Evolutionary conservation across 2,113 vertebrate species (phyloP), one percentile per base, ranked within the genome.

Genomic region (Mionectes macconnelli): DNA sequence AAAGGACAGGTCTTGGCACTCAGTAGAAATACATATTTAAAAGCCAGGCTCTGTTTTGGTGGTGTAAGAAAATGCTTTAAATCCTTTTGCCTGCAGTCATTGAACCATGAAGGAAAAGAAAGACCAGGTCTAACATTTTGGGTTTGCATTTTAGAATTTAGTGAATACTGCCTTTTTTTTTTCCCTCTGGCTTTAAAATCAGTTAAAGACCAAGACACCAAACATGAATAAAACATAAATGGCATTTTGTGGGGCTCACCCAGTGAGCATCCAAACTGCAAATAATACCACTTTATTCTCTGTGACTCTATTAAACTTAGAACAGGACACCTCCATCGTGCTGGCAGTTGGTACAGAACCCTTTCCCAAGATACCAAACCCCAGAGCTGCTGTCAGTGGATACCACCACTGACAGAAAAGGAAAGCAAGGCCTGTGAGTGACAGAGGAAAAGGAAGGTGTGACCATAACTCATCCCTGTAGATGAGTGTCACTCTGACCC

Each of bases 401-500:
- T 50, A 21, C 33, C 76, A 60, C 18, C n/a, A n/a, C n/a, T n/a
- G n/a, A n/a, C n/a, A n/a, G n/a, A n/a, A n/a, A n/a, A n/a, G n/a
- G 16, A 42, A 66, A 87, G 67, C 35, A 63, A 63, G 25, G 64
- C 57, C 45, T 2, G 6, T 6, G 50, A 63, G 49, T 75, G 80
- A 25, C 84, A 72, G 64, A 87, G 33, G n/a, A 76, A 56, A 75
- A 60, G 1, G 25, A 79, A 96, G 82, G 74, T 87, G 57, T 79
- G 73, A 67, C 56, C 87, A 28, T 42, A 74, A 75, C 70, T 84
- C 79, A 5, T 73, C 13, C 12, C 64, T 25, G 30, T 9, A 72
- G 64, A 55, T 47, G 62, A 12, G 44, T 94, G 95, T 94, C 94
- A 94, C 79, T 89, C 37, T 82, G 93, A 94, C 94, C 95, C 44